Base-by-base conservation (phyloP, 2,888 invertebrate species). In the Drosophila barbarae region DNA sequence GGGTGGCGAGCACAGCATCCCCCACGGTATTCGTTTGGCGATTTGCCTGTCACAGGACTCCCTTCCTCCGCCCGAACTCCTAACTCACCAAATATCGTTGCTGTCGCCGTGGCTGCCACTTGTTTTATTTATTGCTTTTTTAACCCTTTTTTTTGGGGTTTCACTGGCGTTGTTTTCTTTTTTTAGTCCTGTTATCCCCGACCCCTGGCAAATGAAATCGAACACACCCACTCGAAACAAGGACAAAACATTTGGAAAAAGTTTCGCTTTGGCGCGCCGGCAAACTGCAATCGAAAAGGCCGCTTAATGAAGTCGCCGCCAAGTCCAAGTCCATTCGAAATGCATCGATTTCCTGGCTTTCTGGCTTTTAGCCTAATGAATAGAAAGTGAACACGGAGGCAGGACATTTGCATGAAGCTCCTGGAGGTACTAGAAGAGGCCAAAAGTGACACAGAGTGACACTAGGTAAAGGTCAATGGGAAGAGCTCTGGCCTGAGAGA, bases 101-200 rank as follows among this genome's bases (percentile, higher is more conserved):
- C 77, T 77, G 79, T 82, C 77, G 80, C 83, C 77, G 79, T 74
- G 73, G 77, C 79, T 84, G 77, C 88, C 63, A 63, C 63, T 88
- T 87, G 86, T 87, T 83, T 87, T 88, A 88, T 88, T 88, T 88
- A 88, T 88, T 84, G 88, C 87, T 85, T 87, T 88, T 85, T 84
- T 85, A 81, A 87, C 89, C 88, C 88, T 86, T 88, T 88, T 83
- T 73, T 83, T 73, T 70, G 65, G 54, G 18, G 38, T 32, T 15
- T 44, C 51, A 44, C 42, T 15, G 6, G 15, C 21, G 51, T 18
- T 52, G 21, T 41, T 42, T 63, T 44, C 26, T 88, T 77, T 81
- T 71, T 68, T 61, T 56, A n/a, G 39, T 44, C 13, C 3, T 13
- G 34, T 53, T 58, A 61, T 13, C 41, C 26, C 7, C 51, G 23